Conservation (phyloP, 2,113 vertebrate genomes). For the Cryptotis parvus region DNA sequence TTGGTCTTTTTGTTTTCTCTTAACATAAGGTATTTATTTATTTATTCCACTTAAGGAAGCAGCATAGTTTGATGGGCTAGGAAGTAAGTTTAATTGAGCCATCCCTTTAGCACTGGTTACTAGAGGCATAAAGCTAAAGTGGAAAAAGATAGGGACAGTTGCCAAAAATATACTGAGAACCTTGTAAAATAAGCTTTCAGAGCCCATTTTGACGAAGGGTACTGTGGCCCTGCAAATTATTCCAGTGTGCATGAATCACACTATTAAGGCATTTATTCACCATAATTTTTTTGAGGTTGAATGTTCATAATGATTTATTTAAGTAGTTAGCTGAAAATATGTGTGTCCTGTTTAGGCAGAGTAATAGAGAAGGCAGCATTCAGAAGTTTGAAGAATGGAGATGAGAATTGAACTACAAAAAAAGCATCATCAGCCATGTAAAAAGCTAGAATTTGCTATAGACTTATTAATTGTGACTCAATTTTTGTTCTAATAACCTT, state of each 20-base stretch:
- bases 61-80: background rate
- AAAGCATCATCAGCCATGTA: slow-evolving; percentile 72
- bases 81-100: background rate
- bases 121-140: background rate
- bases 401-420: slow-evolving; percentile 62
- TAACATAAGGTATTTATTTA: background rate
- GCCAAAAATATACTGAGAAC: background rate
- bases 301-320: slow-evolving; percentile 75
- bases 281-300: slow-evolving; percentile 69
- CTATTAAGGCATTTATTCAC: slow-evolving; percentile 63
- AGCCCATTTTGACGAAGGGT: slow-evolving; percentile 27
- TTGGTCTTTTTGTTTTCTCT: background rate
- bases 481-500: slow-evolving; percentile 74
- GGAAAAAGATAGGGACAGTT: background rate
- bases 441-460: slow-evolving; percentile 73
- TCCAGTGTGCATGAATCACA: slow-evolving; percentile 31
- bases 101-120: background rate
- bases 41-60: background rate
- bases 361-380: slow-evolving; percentile 53
- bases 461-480: slow-evolving; percentile 78
- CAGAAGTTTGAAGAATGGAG: slow-evolving; percentile 75
- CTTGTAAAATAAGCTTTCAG: slow-evolving; percentile 9
- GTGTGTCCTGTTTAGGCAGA: slow-evolving; percentile 69
- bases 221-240: slow-evolving; percentile 37
- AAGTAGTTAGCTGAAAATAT: slow-evolving; percentile 77